Evolutionary conservation across 2,797 vertebrate genomes (phyloP).

Genomic region (Chaunax sp.): DNA sequence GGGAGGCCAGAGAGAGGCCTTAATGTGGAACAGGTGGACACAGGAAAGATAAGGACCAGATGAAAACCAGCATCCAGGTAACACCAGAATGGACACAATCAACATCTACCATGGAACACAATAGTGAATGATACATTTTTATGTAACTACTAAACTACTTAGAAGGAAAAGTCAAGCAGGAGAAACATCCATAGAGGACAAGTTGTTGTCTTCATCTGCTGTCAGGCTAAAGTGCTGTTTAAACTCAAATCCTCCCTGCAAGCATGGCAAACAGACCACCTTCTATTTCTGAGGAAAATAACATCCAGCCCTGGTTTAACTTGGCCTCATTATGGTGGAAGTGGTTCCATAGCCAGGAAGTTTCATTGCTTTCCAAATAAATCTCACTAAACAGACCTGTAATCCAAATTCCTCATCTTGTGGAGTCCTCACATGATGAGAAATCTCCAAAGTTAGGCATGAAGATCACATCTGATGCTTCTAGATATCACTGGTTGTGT

Average conservation of each 20-base stretch:
- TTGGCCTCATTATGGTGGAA: constrained; percentile 83
- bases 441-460: constrained; percentile 39
- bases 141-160: too few relatives aligned
- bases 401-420: constrained; percentile 78
- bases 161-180: not conserved
- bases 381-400: constrained; percentile 78
- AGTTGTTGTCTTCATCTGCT: constrained; percentile 33
- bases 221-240: constrained; percentile 23
- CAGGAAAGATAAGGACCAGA: constrained; percentile 43
- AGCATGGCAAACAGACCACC: constrained; percentile 73
- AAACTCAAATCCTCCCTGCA: constrained; percentile 45
- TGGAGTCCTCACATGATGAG: constrained; percentile 60
- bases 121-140: not conserved
- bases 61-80: constrained; percentile 29
- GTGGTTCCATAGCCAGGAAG: constrained; percentile 81
- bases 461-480: constrained; percentile 38
- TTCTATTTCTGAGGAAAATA: constrained; percentile 81
- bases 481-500: not conserved
- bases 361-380: constrained; percentile 87
- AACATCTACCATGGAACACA: not conserved
- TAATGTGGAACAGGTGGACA: constrained; percentile 42
- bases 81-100: constrained; percentile 1
- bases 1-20: constrained; percentile 37
- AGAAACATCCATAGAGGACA: constrained; percentile 27
- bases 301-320: constrained; percentile 80